Evolutionary conservation across 2,888 invertebrate genomes (phyloP), one percentile per base, ranked within the genome.

Genomic region (Spicauda simplicius): DNA sequence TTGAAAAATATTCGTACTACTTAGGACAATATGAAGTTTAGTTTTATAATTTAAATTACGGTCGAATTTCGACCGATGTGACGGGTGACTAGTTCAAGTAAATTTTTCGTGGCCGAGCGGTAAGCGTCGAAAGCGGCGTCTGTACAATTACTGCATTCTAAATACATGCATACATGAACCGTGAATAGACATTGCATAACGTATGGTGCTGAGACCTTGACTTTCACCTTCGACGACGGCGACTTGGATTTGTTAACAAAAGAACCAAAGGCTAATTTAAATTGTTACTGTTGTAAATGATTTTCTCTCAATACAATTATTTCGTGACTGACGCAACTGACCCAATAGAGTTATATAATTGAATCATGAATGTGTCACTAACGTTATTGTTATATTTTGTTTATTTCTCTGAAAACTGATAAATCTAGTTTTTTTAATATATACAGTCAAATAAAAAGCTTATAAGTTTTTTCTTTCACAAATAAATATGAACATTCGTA

Each of bases 211-310:
- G 8, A 33, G 33, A 65, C 85, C 86, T 87, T 86, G 86, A 87
- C 87, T 87, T 86, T 87, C 84, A 84, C 85, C 81, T 78, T 76
- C 80, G 80, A 80, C 80, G 73, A 66, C 48, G 69, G 64, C 45
- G 45, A 45, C 48, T 48, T n/a, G 45, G n/a, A 5, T 33, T 33
- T 48, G 16, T 37, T 16, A 48, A 48, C 48, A 48, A 48, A 14
- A 16, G 48, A 48, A 48, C 48, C 48, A 48, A 48, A 48, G 16
- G 48, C 8, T 48, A 48, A 16, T 48, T 48, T 14, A 14, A 48
- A 8, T 37, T 37, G 12, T 37, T 0, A 48, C n/a, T 48, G 16
- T 48, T 48, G 48, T 48, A 48, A 48, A 16, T 16, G 16, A 25
- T 48, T 48, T 48, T 48, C 48, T 14, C 48, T 48, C 48, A 5